phyloP scores from a whole-genome alignment of 2,797 vertebrate genomes.

The Sparus aurata region DNA sequence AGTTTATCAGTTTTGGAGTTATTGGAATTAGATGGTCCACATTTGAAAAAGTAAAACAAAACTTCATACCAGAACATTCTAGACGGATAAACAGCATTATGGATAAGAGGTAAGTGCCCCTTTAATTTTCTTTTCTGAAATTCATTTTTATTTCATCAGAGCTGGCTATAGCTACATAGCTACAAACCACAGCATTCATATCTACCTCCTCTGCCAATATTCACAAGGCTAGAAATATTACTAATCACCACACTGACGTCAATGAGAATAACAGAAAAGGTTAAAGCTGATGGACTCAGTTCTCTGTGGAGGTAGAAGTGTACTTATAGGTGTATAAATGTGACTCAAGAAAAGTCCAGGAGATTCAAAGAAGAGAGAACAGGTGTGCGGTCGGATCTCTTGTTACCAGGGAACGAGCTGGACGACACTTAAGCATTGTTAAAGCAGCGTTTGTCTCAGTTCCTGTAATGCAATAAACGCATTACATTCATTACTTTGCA shows the following conservation, averaged over 20 bases:
- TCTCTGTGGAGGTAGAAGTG: background rate
- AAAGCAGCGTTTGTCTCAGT: conserved; percentile 34
- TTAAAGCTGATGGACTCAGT: background rate
- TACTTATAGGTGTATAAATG: background rate
- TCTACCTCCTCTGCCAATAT: conserved; percentile 12
- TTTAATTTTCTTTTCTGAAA: too few species aligned
- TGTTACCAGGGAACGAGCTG: conserved; percentile 26
- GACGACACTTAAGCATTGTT: background rate
- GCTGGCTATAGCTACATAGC: background rate
- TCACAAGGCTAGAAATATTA: conserved; percentile 1
- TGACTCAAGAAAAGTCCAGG: background rate
- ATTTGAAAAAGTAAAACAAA: too few species aligned
- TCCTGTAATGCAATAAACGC: conserved; percentile 27
- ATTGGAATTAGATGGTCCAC: too few species aligned
- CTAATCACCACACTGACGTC: conserved; percentile 1
- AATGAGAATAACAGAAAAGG: background rate
- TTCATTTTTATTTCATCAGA: conserved; percentile 27
- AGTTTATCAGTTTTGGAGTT: too few species aligned
- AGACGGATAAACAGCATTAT: too few species aligned
- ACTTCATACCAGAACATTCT: too few species aligned
- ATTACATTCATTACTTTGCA: conserved; percentile 16
- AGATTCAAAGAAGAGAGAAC: background rate
- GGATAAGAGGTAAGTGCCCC: too few species aligned
- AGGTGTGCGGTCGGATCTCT: conserved; percentile 6
- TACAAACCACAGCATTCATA: background rate